Base-by-base conservation (phyloP, 2,888 invertebrate genomes). In the Campopleginae sp. region DNA sequence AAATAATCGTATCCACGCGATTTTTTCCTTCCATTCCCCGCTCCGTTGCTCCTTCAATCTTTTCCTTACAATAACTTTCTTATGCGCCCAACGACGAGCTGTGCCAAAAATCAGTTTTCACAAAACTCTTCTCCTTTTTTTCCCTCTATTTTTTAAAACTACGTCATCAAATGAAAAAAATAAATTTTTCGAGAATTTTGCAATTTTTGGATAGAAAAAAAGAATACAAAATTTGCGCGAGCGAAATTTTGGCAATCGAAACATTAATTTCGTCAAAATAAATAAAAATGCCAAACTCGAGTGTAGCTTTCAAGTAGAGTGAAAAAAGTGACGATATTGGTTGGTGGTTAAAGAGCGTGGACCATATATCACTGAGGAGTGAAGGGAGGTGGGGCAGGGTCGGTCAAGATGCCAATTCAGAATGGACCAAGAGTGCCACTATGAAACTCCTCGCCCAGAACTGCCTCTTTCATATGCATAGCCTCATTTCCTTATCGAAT, bases 401-500 rank as follows among this genome's bases (percentile, higher is more conserved):
- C 81, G 78, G 79, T 72, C 78, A 88, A 91, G 90, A 86, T 89
- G 90, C 89, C 89, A 89, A 90, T 91, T 90, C 87, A 88, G 88
- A 91, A 92, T 92, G 89, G 90, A 92, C 88, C 89, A 86, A 87
- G 87, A 88, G 89, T 89, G 89, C 90, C 89, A 87, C 88, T 88
- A 86, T 82, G 88, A 74, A 90, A 89, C 88, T 87, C 88, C 85
- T 88, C 80, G 87, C 80, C 89, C 89, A 86, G 89, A 90, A 89
- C 88, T 76, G 87, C 87, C 90, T 90, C 87, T 91, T 92, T 93
- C 91, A 92, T 93, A 93, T 93, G 93, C 93, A 93, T 93, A 93
- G 93, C 89, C 90, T 91, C 91, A 93, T 93, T 93, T 93, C 93
- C 93, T 93, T 91, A 91, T 91, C 90, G 91, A 90, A 92, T 91